Conservation (phyloP, 2,888 invertebrate genomes). For the Megaustenia siamemsis region DNA sequence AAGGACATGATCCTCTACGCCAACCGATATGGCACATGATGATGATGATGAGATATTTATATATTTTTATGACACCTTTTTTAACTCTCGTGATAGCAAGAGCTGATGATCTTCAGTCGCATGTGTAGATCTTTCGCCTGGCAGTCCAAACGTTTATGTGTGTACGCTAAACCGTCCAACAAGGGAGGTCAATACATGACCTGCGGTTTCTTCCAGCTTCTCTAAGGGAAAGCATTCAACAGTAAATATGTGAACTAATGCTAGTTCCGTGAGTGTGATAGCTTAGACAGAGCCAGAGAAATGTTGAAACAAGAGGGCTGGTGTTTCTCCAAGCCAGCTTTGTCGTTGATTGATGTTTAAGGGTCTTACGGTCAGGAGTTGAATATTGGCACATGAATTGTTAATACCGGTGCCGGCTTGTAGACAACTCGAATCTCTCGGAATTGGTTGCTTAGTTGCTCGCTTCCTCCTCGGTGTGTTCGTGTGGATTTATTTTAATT, state of each 20-base stretch:
- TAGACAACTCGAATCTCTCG: too few relatives aligned
- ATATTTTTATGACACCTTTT: too few relatives aligned
- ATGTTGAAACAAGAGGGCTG: background rate
- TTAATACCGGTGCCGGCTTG: background rate
- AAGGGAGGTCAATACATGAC: background rate
- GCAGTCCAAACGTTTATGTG: background rate
- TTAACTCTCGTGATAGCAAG: too few relatives aligned
- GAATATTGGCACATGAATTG: background rate
- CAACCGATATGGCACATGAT: too few relatives aligned
- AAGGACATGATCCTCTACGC: too few relatives aligned
- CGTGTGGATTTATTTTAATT: too few relatives aligned
- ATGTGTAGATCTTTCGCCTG: background rate
- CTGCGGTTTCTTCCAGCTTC: background rate
- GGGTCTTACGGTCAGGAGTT: background rate
- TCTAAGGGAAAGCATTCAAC: background rate
- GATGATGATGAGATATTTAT: too few relatives aligned
- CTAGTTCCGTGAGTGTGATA: background rate
- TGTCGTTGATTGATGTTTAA: background rate
- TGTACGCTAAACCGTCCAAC: slow-evolving; percentile 5
- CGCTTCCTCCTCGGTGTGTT: too few relatives aligned
- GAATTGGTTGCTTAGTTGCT: too few relatives aligned
- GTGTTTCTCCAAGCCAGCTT: background rate
- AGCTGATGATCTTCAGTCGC: too few relatives aligned
- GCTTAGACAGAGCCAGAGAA: background rate
- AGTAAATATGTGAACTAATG: slow-evolving; percentile 6